phyloP scores from a whole-genome alignment of 2,888 invertebrate genomes.

The Phalangium opilio region DNA sequence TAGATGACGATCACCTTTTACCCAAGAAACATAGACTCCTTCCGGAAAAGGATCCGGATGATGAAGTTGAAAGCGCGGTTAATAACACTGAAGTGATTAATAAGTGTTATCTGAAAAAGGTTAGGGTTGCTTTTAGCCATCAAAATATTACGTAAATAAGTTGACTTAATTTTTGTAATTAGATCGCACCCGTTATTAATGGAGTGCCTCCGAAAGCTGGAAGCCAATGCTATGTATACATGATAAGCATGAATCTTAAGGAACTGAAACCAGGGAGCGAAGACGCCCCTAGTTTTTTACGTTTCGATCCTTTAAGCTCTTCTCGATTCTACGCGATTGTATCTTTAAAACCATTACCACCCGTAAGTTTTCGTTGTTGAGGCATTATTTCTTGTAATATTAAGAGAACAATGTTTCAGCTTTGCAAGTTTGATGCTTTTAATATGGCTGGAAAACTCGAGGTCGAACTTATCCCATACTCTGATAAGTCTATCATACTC shows the following conservation, averaged over 20 bases:
- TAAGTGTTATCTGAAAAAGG: too few relatives aligned
- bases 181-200: constrained; percentile 15
- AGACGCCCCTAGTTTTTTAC: constrained; percentile 76
- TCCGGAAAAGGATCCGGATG: too few relatives aligned
- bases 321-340: constrained; percentile 77
- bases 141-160: too few relatives aligned
- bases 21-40: too few relatives aligned
- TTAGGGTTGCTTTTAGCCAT: neutral
- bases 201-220: constrained; percentile 43
- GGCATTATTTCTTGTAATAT: constrained; percentile 3
- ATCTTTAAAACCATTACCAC: constrained; percentile 59
- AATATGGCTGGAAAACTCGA: constrained; percentile 92
- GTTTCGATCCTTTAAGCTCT: constrained; percentile 83
- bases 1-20: too few relatives aligned
- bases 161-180: neutral
- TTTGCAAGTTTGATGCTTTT: constrained; percentile 84
- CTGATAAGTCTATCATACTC: constrained; percentile 31
- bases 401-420: too few relatives aligned
- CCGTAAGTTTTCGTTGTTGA: constrained; percentile 29
- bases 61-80: too few relatives aligned
- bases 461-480: constrained; percentile 44
- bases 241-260: constrained; percentile 67
- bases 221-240: constrained; percentile 48
- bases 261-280: constrained; percentile 89
- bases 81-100: too few relatives aligned